phyloP scores from a whole-genome alignment of 2,797 vertebrate species.

The Mus spretus region DNA sequence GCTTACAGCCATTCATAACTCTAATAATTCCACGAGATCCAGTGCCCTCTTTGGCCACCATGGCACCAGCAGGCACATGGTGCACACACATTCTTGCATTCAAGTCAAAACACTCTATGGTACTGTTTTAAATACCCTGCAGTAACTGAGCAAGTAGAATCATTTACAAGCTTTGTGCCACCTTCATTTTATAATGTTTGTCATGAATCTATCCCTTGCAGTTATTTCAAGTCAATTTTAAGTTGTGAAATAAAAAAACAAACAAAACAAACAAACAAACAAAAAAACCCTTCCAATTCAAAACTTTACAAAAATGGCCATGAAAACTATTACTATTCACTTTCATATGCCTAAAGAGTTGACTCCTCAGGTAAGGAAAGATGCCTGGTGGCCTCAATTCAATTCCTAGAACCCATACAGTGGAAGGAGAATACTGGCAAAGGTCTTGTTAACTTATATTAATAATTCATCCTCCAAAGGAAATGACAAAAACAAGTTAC shows the following conservation, averaged over 20 bases:
- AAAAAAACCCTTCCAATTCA: neutral
- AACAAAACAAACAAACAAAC: neutral
- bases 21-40: neutral
- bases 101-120: neutral
- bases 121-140: neutral
- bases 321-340: conserved; percentile 54
- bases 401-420: neutral
- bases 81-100: neutral
- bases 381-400: neutral
- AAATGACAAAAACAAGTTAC: conserved; percentile 7
- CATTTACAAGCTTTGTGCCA: conserved; percentile 33
- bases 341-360: neutral
- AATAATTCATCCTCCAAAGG: neutral
- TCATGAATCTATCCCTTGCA: conserved; percentile 49
- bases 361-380: neutral
- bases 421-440: neutral
- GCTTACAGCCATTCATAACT: neutral
- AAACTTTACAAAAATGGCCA: conserved; percentile 56
- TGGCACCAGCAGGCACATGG: neutral
- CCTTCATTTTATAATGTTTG: conserved; percentile 21
- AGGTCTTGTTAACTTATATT: neutral
- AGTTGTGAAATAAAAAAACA: neutral
- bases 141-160: neutral
- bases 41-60: neutral
- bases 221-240: conserved; percentile 53